phyloP scores from a whole-genome alignment of 2,797 vertebrate genomes.

The Somateria mollissima region DNA sequence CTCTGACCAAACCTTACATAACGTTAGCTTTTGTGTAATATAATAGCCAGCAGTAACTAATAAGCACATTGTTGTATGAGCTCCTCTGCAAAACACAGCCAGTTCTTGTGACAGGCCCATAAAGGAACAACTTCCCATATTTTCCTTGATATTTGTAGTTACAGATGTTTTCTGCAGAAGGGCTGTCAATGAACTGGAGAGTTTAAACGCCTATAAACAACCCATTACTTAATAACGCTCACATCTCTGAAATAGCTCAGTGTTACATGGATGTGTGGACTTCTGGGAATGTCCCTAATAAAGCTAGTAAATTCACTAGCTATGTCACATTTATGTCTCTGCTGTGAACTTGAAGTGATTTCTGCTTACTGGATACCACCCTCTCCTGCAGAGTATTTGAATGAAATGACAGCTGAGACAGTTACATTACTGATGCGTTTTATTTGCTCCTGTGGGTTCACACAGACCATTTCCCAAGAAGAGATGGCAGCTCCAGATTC shows the following conservation, averaged over 20 bases:
- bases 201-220: not conserved
- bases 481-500: not conserved
- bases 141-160: not conserved
- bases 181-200: not conserved
- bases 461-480: not conserved
- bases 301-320: not conserved
- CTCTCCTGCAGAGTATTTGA: not conserved
- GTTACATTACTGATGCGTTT: not conserved
- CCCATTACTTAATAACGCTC: not conserved
- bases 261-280: rapidly evolving
- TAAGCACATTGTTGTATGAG: not conserved
- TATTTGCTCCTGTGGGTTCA: not conserved
- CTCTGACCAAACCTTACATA: not conserved
- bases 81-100: not conserved
- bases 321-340: not conserved
- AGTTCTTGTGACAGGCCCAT: not conserved
- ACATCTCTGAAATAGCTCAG: not conserved
- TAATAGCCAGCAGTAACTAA: not conserved
- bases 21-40: not conserved
- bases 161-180: not conserved
- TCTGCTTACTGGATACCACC: not conserved
- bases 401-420: not conserved
- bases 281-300: not conserved
- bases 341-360: not conserved
- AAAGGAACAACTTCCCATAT: not conserved